phyloP scores from a whole-genome alignment of 2,888 invertebrate genomes.

The Lycaena phlaeas region DNA sequence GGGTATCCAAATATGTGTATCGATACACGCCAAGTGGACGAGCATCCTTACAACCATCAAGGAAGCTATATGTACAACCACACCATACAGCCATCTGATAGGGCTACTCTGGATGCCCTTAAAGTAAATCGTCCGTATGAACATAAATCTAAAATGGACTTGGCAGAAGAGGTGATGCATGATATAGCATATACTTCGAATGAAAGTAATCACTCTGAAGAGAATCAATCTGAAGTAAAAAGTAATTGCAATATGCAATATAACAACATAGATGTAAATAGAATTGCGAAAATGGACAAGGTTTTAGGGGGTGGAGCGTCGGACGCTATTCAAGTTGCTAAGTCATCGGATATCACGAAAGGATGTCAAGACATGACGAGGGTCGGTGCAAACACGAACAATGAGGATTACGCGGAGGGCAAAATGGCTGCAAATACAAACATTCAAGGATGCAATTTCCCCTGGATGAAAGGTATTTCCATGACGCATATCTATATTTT shows the following conservation, averaged over 20 bases:
- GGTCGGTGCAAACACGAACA: conserved; percentile 62
- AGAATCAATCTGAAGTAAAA: background rate
- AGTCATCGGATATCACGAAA: conserved; percentile 46
- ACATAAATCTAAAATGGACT: conserved; percentile 37
- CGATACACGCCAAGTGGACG: background rate
- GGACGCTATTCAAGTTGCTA: conserved; percentile 39
- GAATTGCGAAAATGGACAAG: conserved; percentile 47
- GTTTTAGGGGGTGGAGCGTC: conserved; percentile 48
- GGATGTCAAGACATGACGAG: conserved; percentile 62
- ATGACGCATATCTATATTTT: conserved; percentile 42
- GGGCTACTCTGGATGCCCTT: background rate
- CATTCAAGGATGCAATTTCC: conserved; percentile 51
- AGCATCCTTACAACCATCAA: conserved; percentile 23
- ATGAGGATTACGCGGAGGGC: conserved; percentile 53
- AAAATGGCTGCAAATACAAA: conserved; percentile 57
- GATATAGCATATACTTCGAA: conserved; percentile 38
- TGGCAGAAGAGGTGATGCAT: conserved; percentile 39
- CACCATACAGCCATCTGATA: background rate
- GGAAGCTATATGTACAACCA: conserved; percentile 26
- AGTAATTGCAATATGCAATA: conserved; percentile 31
- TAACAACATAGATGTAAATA: conserved; percentile 25
- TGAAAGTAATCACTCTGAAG: conserved; percentile 20
- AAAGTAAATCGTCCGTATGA: conserved; percentile 23
- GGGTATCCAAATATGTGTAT: conserved; percentile 21
- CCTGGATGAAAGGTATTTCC: conserved; percentile 72